A percentile compares a stretch with the other conserved stretches of the same genome.
phyloP scores from a whole-genome alignment of 2,888 invertebrate species.

The Hesperia comma region DNA sequence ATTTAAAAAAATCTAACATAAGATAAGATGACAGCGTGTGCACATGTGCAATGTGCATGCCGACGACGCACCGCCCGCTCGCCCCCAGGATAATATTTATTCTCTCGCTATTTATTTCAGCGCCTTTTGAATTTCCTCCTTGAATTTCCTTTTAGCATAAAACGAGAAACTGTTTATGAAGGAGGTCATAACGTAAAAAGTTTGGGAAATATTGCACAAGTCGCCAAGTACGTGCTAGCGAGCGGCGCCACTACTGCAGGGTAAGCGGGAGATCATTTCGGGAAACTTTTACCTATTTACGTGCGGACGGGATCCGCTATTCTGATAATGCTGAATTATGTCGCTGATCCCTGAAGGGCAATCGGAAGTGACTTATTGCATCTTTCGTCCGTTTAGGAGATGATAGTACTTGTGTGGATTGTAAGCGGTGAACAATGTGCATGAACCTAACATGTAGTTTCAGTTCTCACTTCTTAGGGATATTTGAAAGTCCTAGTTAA shows the following conservation, averaged over 20 bases:
- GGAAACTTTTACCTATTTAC: constrained; percentile 9
- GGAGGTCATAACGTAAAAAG: constrained; percentile 25
- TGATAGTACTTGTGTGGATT: too few species aligned
- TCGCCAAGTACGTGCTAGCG: constrained; percentile 19
- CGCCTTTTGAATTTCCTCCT: constrained; percentile 14
- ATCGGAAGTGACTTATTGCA: background rate
- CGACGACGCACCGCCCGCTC: background rate
- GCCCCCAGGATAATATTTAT: background rate
- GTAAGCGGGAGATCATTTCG: constrained; percentile 17
- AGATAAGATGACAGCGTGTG: background rate
- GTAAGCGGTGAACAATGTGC: too few species aligned
- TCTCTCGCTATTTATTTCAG: constrained; percentile 13
- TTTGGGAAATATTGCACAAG: constrained; percentile 21
- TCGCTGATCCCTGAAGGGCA: background rate
- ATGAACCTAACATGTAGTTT: too few species aligned
- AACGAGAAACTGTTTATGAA: constrained; percentile 24
- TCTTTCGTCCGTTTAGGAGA: too few species aligned
- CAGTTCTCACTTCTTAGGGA: too few species aligned
- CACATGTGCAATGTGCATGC: background rate
- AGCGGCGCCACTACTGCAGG: background rate
- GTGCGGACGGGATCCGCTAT: background rate
- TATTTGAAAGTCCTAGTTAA: too few species aligned
- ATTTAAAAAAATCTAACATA: too few species aligned
- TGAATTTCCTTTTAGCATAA: constrained; percentile 20
- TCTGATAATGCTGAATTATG: background rate